These are phyloP conservation scores for Silurus asotus DNA, from an alignment of 2,113 vertebrate genomes.

Conservation along the genomic window DNA sequence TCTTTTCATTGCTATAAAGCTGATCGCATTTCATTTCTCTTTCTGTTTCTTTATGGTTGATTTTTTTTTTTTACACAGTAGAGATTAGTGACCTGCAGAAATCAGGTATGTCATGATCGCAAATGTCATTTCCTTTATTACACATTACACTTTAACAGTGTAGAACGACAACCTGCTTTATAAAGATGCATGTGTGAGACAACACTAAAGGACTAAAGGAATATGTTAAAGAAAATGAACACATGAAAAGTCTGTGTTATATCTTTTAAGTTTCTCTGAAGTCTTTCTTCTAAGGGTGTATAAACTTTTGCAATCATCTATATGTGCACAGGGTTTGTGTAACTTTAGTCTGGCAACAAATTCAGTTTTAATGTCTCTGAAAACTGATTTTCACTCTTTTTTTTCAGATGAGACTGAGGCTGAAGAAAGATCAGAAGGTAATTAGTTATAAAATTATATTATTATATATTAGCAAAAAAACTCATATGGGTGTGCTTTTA, in stretches of 20 bases:
- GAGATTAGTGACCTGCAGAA: slow-evolving; percentile 39
- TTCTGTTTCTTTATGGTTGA: neutral
- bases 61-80: neutral
- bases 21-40: neutral
- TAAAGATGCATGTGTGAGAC: neutral
- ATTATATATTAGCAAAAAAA: neutral
- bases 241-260: too few species aligned
- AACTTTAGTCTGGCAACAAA: neutral
- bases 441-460: neutral
- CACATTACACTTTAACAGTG: neutral
- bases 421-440: slow-evolving; percentile 1
- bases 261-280: neutral
- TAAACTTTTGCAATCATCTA: neutral
- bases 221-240: neutral
- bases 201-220: neutral
- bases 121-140: neutral
- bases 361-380: neutral
- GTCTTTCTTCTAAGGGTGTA: neutral
- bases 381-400: neutral
- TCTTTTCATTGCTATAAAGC: neutral
- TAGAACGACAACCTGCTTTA: neutral
- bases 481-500: neutral
- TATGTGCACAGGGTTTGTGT: neutral
- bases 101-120: slow-evolving; percentile 28
- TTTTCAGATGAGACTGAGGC: neutral